Percentiles rank a stretch among this genome's conserved stretches.
Conservation (phyloP, 2,113 vertebrate species). For the Climacteris rufus region DNA sequence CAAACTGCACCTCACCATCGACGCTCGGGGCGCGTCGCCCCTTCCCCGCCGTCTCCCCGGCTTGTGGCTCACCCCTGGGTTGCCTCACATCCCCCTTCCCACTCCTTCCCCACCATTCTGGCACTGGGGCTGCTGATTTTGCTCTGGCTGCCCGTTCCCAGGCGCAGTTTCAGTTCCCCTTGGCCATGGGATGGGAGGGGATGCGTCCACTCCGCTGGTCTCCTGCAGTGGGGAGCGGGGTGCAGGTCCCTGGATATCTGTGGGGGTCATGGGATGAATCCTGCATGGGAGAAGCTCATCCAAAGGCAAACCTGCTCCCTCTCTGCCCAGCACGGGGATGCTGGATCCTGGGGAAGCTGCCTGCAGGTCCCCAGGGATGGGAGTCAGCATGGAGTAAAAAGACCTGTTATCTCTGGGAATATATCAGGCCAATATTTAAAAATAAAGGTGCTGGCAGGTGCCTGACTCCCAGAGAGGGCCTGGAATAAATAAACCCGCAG, state of each 20-base stretch:
- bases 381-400: neutral
- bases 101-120: neutral
- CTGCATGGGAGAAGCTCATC: neutral
- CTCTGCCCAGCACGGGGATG: neutral
- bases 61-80: neutral
- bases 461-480: neutral
- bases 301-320: neutral
- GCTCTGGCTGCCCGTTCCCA: neutral
- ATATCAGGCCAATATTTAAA: conserved; percentile 49
- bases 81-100: neutral
- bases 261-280: neutral
- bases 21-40: neutral
- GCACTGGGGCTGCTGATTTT: neutral
- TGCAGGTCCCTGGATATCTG: neutral
- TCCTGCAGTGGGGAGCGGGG: rapidly evolving
- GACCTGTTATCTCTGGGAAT: neutral
- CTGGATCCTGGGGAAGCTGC: neutral
- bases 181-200: neutral
- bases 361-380: neutral
- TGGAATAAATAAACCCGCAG: conserved; percentile 21
- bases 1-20: neutral
- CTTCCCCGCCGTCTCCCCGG: rapidly evolving
- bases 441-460: conserved; percentile 46
- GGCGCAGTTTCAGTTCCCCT: neutral
- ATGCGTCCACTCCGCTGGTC: neutral